Evolutionary conservation across 2,113 vertebrate genomes (phyloP).

Genomic region (Galbula dea): DNA sequence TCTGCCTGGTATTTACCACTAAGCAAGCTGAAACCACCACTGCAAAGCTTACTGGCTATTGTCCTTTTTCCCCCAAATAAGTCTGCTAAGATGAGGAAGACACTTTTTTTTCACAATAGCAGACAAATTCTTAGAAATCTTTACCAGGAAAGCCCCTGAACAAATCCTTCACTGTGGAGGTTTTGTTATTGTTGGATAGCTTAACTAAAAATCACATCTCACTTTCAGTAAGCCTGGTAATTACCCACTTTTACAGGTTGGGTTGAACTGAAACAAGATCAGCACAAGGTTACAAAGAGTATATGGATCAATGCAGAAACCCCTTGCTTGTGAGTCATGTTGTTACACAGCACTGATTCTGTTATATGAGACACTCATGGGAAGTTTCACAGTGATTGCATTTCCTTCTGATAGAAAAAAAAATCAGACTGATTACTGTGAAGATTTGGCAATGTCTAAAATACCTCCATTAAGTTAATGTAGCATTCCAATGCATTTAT

Average conservation of each 20-base stretch:
- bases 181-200: neutral
- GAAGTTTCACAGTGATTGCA: neutral
- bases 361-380: neutral
- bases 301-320: neutral
- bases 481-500: neutral
- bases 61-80: neutral
- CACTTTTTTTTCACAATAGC: neutral
- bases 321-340: neutral
- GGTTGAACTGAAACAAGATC: neutral
- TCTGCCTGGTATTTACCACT: neutral
- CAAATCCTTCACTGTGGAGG: neutral
- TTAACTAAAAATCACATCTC: neutral
- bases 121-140: neutral
- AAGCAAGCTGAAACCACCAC: neutral
- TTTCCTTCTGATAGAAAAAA: neutral
- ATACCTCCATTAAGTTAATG: neutral
- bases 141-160: neutral
- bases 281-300: neutral
- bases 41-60: neutral
- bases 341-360: neutral
- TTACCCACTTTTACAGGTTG: neutral
- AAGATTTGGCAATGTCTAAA: neutral
- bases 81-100: neutral
- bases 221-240: neutral
- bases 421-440: neutral